Evolutionary conservation across 1,140 invertebrate species (phyloP).

Genomic region (silkworm (Bombyx mori)): DNA sequence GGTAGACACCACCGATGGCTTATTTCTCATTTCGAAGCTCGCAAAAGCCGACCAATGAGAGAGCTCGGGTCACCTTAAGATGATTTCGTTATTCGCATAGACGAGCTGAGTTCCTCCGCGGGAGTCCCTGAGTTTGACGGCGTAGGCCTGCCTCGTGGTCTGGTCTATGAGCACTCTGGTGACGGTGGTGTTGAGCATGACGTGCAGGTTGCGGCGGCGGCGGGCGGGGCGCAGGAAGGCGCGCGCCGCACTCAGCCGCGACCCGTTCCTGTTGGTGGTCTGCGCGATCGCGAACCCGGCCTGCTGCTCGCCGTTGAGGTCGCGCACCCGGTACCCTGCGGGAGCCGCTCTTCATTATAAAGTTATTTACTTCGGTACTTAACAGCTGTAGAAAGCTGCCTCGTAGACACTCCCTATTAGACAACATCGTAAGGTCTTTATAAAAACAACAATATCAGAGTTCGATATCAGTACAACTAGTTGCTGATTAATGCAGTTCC

Average conservation of each 20-base stretch:
- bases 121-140: slow-evolving; percentile 74
- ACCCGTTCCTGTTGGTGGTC: slow-evolving; percentile 90
- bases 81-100: slow-evolving; percentile 77
- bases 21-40: no score
- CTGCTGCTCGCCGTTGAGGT: slow-evolving; percentile 87
- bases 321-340: slow-evolving; percentile 82
- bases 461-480: no score
- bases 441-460: no score
- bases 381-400: no score
- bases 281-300: slow-evolving; percentile 89
- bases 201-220: slow-evolving; percentile 80
- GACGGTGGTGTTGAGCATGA: slow-evolving; percentile 83
- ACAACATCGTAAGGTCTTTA: no score
- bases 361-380: no score
- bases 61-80: slow-evolving; percentile 43
- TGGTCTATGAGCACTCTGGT: slow-evolving; percentile 75
- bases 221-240: slow-evolving; percentile 88
- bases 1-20: no score
- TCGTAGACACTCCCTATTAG: no score
- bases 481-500: no score
- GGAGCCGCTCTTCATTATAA: not conserved
- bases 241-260: slow-evolving; percentile 83
- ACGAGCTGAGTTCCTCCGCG: slow-evolving; percentile 73
- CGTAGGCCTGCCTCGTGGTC: slow-evolving; percentile 71
- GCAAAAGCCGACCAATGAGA: no score